A percentile compares a stretch with the other conserved stretches of the same genome.
Conservation (phyloP, 2,113 vertebrate genomes). For the western clawed frog (Xenopus tropicalis) region DNA sequence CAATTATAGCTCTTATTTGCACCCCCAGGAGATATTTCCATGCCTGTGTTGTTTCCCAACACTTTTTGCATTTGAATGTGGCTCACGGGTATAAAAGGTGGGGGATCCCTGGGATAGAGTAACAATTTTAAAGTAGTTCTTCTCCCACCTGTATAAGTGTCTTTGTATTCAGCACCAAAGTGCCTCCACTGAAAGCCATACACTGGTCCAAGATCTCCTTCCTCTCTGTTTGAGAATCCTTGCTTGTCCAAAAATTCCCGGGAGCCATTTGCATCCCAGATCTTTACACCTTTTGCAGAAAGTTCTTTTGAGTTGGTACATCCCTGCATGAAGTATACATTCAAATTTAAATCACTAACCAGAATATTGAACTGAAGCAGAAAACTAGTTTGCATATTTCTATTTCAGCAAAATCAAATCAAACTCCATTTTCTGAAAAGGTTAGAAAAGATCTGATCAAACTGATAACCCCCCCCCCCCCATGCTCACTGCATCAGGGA, state of each 20-base stretch:
- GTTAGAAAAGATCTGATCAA: too few relatives aligned
- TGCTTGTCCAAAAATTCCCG: constrained; percentile 84
- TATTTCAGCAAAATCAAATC: too few relatives aligned
- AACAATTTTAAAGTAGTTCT: background rate
- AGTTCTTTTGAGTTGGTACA: constrained; percentile 94
- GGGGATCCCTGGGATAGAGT: too few relatives aligned
- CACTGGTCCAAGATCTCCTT: constrained; percentile 92
- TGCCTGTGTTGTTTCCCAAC: too few relatives aligned
- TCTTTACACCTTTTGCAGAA: constrained; percentile 88
- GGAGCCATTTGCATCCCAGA: constrained; percentile 96
- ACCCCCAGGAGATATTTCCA: too few relatives aligned
- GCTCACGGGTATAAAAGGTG: too few relatives aligned
- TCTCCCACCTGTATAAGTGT: constrained; percentile 83
- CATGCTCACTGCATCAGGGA: too few relatives aligned
- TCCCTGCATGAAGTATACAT: constrained; percentile 65
- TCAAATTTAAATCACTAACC: background rate
- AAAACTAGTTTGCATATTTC: too few relatives aligned
- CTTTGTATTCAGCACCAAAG: constrained; percentile 90
- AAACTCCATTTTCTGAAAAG: too few relatives aligned
- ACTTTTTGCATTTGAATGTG: too few relatives aligned
- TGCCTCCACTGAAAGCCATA: constrained; percentile 98
- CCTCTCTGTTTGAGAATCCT: constrained; percentile 81
- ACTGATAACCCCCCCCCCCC: too few relatives aligned
- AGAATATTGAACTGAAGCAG: background rate
- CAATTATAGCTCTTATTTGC: too few relatives aligned